Conservation (phyloP, 2,888 invertebrate genomes). For the Zygothrica quintamaculata region DNA sequence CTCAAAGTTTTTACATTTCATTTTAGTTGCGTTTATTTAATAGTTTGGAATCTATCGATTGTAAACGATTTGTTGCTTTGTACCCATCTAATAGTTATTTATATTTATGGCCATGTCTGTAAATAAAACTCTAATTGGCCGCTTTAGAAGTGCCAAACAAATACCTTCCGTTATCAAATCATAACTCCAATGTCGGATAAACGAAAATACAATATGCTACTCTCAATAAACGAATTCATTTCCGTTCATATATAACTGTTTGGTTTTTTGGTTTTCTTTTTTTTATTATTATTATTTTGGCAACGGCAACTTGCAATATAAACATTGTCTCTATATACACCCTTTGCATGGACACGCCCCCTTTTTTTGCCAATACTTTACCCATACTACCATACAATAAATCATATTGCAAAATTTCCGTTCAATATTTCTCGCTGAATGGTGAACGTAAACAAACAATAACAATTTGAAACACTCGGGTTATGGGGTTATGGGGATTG, state of each 20-base stretch:
- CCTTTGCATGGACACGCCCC: slow-evolving; percentile 5
- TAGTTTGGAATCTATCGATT: too few species aligned
- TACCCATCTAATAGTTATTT: background rate
- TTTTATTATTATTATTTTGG: too few species aligned
- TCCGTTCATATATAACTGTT: too few species aligned
- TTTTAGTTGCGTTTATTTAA: too few species aligned
- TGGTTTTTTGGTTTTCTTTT: slow-evolving; percentile 50
- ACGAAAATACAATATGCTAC: slow-evolving; percentile 76
- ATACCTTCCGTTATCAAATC: slow-evolving; percentile 63
- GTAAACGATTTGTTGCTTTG: too few species aligned
- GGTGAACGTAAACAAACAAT: slow-evolving; percentile 76
- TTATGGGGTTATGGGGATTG: too few species aligned
- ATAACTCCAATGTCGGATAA: slow-evolving; percentile 56
- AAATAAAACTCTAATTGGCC: slow-evolving; percentile 61
- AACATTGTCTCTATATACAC: slow-evolving; percentile 12
- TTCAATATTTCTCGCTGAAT: slow-evolving; percentile 72
- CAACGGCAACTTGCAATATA: slow-evolving; percentile 52
- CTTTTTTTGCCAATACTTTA: background rate
- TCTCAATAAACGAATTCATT: slow-evolving; percentile 75
- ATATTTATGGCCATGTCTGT: slow-evolving; percentile 17
- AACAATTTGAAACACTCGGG: slow-evolving; percentile 71
- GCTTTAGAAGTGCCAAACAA: slow-evolving; percentile 54
- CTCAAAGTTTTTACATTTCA: too few species aligned
- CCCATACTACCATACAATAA: slow-evolving; percentile 50
- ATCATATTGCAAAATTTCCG: slow-evolving; percentile 78